phyloP scores from a whole-genome alignment of 2,113 vertebrate genomes.

The Astatotilapia flaviijosephi region DNA sequence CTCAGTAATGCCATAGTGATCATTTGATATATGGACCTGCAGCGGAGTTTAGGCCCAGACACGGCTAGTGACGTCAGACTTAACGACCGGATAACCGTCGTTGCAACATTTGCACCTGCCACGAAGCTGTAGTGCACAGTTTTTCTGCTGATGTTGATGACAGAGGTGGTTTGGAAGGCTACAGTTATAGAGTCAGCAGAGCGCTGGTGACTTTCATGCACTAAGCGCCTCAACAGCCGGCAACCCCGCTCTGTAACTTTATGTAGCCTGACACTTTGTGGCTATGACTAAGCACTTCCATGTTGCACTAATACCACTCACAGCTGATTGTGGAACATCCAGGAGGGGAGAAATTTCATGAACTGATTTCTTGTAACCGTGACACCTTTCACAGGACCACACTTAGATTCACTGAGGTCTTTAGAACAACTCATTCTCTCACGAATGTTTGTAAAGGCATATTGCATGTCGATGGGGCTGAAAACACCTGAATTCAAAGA shows the following conservation, averaged over 20 bases:
- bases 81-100: neutral
- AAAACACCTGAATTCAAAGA: neutral
- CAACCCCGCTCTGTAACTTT: neutral
- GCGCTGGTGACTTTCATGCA: neutral
- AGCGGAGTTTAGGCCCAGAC: neutral
- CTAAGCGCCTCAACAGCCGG: neutral
- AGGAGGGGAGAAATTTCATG: neutral
- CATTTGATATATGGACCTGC: neutral
- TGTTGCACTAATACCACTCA: neutral
- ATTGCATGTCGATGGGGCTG: neutral
- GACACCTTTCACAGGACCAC: neutral
- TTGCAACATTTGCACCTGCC: neutral
- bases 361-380: neutral
- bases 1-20: neutral
- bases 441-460: neutral
- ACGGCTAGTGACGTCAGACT: neutral
- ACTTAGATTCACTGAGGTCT: neutral
- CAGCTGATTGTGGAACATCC: neutral
- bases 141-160: neutral
- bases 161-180: neutral
- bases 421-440: neutral
- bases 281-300: neutral
- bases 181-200: neutral
- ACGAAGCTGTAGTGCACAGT: neutral
- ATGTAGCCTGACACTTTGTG: neutral